Percentiles rank a stretch among this genome's conserved stretches.
These are phyloP conservation scores for Aphrophora alni DNA, from an alignment of 2,888 invertebrate species.

Conservation along the genomic window DNA sequence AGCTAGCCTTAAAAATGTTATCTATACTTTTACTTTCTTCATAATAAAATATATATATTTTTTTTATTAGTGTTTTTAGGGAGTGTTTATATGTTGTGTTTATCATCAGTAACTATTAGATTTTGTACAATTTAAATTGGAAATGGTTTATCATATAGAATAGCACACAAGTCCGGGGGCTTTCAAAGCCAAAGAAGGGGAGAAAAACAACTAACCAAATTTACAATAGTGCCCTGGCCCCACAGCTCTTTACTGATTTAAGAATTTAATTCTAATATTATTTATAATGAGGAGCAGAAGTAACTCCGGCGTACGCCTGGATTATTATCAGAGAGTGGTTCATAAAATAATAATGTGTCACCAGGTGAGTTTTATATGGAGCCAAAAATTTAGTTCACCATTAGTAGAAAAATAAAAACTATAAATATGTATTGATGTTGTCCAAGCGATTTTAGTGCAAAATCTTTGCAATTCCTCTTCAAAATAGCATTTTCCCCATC, in stretches of 20 bases:
- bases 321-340: slow-evolving; percentile 95
- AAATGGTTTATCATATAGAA: neutral
- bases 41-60: no score
- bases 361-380: slow-evolving; percentile 59
- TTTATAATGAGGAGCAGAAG: slow-evolving; percentile 62
- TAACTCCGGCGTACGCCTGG: slow-evolving; percentile 91
- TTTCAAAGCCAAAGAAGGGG: neutral
- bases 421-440: no score
- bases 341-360: slow-evolving; percentile 92
- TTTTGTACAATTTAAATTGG: neutral
- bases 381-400: no score
- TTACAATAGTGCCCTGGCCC: no score
- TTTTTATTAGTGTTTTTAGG: neutral
- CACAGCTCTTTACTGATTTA: no score
- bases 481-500: no score
- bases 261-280: no score
- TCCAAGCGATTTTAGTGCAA: no score
- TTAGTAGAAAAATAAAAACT: no score
- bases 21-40: no score
- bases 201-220: neutral
- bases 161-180: neutral
- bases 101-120: neutral
- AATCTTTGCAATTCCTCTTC: no score
- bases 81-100: neutral
- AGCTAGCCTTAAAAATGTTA: neutral